Evolutionary conservation across 2,113 vertebrate genomes (phyloP).

Genomic region (Cinclus cinclus): DNA sequence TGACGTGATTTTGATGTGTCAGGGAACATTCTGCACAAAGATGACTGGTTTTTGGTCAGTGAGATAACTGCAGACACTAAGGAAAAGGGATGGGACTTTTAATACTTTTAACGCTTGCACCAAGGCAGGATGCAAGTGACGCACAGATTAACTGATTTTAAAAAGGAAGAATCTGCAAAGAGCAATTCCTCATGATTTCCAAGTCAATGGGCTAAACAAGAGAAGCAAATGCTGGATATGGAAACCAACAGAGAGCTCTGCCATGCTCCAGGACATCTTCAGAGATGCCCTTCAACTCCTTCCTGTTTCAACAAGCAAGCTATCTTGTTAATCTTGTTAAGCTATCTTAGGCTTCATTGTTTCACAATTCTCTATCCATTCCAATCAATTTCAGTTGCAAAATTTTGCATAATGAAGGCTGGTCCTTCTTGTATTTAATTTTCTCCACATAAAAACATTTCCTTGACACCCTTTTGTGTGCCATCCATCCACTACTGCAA

Average conservation of each 20-base stretch:
- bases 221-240: rapidly evolving
- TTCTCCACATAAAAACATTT: neutral
- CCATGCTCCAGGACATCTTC: neutral
- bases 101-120: neutral
- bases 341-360: neutral
- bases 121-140: neutral
- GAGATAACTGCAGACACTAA: neutral
- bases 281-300: neutral
- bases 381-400: neutral
- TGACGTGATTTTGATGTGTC: neutral
- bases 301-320: neutral
- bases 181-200: neutral
- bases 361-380: neutral
- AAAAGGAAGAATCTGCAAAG: neutral
- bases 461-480: neutral
- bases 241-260: neutral
- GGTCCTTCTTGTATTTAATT: neutral
- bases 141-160: neutral
- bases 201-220: neutral
- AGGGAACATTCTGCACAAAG: neutral
- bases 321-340: neutral
- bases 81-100: neutral
- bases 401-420: neutral
- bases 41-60: neutral
- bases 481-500: neutral